Evolutionary conservation across 2,888 invertebrate species (phyloP).

Genomic region (Bimastos eiseni): DNA sequence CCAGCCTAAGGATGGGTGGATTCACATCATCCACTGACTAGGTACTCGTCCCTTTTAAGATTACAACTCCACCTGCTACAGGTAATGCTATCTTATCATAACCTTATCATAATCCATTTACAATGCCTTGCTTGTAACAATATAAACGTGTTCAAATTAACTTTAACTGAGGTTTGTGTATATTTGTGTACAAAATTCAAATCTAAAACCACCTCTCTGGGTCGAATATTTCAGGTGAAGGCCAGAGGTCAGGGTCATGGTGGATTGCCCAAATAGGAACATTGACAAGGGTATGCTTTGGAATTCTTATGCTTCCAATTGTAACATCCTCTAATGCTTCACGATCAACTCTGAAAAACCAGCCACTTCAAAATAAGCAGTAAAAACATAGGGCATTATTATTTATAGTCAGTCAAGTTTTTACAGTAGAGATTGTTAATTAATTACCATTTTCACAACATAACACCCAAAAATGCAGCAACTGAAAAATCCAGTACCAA

Average conservation of each 20-base stretch:
- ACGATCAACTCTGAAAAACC: conserved; percentile 30
- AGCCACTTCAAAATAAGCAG: background rate
- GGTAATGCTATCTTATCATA: no score
- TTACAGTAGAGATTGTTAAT: background rate
- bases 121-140: no score
- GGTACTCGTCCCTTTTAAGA: no score
- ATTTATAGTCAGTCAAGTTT: background rate
- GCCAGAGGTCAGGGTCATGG: conserved; percentile 39
- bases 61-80: no score
- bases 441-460: background rate
- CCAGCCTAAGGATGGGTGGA: no score
- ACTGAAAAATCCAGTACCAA: background rate
- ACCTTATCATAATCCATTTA: no score
- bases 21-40: no score
- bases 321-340: conserved; percentile 27
- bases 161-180: background rate
- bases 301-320: conserved; percentile 25
- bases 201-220: conserved; percentile 39
- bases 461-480: background rate
- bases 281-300: conserved; percentile 33
- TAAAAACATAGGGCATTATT: background rate
- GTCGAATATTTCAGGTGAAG: conserved; percentile 40
- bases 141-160: background rate
- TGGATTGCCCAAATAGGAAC: conserved; percentile 41
- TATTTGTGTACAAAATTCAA: background rate